Conservation (phyloP, 2,113 vertebrate species). For the Rhagologus leucostigma region DNA sequence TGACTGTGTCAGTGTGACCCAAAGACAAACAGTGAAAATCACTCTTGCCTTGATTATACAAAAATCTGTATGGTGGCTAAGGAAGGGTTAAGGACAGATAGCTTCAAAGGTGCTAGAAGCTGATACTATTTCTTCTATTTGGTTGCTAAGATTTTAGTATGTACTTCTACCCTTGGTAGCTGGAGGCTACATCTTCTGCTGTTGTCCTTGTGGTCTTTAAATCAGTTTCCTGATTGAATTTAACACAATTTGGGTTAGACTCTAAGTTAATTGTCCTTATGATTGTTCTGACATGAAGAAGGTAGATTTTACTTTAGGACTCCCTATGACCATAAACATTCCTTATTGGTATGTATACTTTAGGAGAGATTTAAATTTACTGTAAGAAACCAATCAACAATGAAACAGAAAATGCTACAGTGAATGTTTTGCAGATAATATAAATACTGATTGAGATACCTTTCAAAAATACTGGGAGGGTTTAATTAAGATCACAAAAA, state of each 20-base stretch:
- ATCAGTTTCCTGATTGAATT: neutral
- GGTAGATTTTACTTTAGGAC: neutral
- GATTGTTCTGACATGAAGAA: neutral
- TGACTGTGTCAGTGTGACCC: neutral
- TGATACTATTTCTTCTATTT: neutral
- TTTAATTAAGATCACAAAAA: conserved; percentile 1
- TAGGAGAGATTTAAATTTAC: neutral
- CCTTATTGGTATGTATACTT: neutral
- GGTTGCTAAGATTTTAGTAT: neutral
- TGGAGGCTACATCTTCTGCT: neutral
- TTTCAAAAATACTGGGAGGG: conserved; percentile 1
- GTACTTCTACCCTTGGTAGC: neutral
- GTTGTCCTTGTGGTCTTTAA: neutral
- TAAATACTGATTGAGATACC: neutral
- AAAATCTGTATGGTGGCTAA: neutral
- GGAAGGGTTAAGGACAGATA: neutral
- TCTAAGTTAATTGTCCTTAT: neutral
- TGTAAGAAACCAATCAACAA: neutral
- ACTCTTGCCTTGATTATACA: neutral
- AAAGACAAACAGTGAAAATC: neutral
- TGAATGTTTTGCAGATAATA: neutral
- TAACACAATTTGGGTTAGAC: neutral
- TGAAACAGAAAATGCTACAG: neutral
- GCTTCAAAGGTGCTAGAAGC: neutral
- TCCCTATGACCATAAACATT: neutral